These are phyloP conservation scores for Mastomys coucha DNA, from an alignment of 2,113 vertebrate species.

Conservation along the genomic window DNA sequence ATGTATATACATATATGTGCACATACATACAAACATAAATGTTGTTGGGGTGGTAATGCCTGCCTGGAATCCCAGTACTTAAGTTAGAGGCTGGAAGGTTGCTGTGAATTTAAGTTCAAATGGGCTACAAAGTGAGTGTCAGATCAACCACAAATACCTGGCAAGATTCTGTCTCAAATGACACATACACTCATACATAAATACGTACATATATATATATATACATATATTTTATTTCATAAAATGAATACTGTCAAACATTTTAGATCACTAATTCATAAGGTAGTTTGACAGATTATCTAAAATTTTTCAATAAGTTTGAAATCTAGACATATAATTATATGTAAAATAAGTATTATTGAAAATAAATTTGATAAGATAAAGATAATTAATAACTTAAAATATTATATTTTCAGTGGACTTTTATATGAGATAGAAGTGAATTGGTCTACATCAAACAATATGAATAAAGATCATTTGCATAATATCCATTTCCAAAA, in stretches of 20 bases:
- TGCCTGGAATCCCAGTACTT: neutral
- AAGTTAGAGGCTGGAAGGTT: neutral
- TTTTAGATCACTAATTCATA: constrained; percentile 28
- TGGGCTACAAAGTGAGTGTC: neutral
- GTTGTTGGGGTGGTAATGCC: neutral
- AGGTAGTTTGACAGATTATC: neutral
- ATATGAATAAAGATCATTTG: neutral
- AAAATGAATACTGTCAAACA: neutral
- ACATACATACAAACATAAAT: neutral
- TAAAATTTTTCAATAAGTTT: neutral
- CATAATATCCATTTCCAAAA: neutral
- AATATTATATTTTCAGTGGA: neutral
- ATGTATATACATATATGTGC: neutral
- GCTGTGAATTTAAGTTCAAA: neutral
- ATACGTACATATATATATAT: too few species aligned
- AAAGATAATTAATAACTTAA: constrained; percentile 43
- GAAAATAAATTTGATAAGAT: constrained; percentile 11
- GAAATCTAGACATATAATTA: neutral
- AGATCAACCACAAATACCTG: neutral
- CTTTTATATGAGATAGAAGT: neutral
- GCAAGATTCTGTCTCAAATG: neutral
- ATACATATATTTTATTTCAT: neutral
- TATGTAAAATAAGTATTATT: neutral
- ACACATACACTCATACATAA: too few species aligned
- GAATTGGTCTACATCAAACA: neutral